Conservation (phyloP, 2,113 vertebrate genomes). For the Melanocharis versteri region DNA sequence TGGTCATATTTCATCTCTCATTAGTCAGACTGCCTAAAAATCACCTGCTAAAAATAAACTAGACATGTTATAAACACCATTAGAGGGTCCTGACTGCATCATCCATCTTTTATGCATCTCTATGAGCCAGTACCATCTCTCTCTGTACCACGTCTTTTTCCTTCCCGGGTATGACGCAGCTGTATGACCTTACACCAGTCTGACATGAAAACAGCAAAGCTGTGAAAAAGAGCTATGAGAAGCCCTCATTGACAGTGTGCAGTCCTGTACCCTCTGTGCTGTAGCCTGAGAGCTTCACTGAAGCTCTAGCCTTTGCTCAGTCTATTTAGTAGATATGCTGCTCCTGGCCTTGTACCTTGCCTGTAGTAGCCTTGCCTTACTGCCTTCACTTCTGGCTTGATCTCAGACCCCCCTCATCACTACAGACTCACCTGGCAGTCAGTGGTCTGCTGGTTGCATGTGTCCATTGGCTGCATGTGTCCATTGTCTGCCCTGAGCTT, state of each 20-base stretch:
- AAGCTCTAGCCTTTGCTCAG: not conserved
- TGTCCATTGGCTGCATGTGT: too few relatives aligned
- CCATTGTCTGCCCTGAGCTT: not conserved
- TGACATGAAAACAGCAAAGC: not conserved
- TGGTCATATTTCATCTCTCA: not conserved
- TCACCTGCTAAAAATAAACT: not conserved
- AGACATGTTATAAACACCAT: not conserved
- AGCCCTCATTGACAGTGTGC: fast-evolving
- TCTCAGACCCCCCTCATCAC: not conserved
- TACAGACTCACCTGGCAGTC: not conserved
- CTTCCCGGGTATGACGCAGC: fast-evolving
- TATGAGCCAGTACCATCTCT: not conserved
- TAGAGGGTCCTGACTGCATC: not conserved
- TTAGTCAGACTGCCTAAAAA: not conserved
- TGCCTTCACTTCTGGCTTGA: not conserved
- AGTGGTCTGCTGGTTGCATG: not conserved
- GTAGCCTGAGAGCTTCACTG: not conserved
- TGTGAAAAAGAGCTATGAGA: not conserved
- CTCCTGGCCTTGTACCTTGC: not conserved
- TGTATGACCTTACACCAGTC: not conserved
- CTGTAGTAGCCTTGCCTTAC: not conserved
- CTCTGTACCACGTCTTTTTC: not conserved
- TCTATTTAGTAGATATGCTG: not conserved
- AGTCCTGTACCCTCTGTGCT: not conserved
- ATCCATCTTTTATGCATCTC: not conserved